These are phyloP conservation scores for Phyllotreta striolata DNA, from an alignment of 2,888 invertebrate genomes.

Conservation along the genomic window DNA sequence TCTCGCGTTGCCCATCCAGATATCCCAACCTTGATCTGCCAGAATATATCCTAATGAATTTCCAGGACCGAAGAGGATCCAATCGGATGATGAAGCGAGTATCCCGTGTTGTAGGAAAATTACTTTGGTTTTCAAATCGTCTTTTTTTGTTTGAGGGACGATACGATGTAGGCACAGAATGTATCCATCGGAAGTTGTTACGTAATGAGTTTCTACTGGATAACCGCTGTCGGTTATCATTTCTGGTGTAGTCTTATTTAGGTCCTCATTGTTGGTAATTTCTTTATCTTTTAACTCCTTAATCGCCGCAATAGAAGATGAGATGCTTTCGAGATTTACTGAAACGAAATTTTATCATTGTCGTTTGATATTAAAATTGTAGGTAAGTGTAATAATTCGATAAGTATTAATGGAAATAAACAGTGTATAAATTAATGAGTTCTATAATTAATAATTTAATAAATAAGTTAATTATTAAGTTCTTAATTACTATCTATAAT, in stretches of 20 bases:
- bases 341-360: too few relatives aligned
- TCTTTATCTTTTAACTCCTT: too few relatives aligned
- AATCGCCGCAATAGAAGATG: too few relatives aligned
- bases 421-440: too few relatives aligned
- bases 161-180: conserved; percentile 66
- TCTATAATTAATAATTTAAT: too few relatives aligned
- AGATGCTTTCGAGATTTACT: too few relatives aligned
- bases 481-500: too few relatives aligned
- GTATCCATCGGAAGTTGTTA: conserved; percentile 67
- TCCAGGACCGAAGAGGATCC: conserved; percentile 64
- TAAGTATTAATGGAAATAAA: too few relatives aligned
- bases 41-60: conserved; percentile 54
- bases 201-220: conserved; percentile 58
- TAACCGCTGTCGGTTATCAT: conserved; percentile 60
- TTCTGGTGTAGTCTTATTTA: conserved; percentile 41
- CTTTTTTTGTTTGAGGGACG: conserved; percentile 56
- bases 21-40: conserved; percentile 53
- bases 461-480: too few relatives aligned
- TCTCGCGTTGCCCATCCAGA: conserved; percentile 52
- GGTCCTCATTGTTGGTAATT: too few relatives aligned
- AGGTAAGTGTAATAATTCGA: too few relatives aligned
- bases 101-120: conserved; percentile 66
- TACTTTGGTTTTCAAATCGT: conserved; percentile 49
- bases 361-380: too few relatives aligned
- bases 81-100: conserved; percentile 64